A percentile compares a stretch with the other conserved stretches of the same genome.
Conservation (phyloP, 2,113 vertebrate species). For the Phyllostomus discolor region DNA sequence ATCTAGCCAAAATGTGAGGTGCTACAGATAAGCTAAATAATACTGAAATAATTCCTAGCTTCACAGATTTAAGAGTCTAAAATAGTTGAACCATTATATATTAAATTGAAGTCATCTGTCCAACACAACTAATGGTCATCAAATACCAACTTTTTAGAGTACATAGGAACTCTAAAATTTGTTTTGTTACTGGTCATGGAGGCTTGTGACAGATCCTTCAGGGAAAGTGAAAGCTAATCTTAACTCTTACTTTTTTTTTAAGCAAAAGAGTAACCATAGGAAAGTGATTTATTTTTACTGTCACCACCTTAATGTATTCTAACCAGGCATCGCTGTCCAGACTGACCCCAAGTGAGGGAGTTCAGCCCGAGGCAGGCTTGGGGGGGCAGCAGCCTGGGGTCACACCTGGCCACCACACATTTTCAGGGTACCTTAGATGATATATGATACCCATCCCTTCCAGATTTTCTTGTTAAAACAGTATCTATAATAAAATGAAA, state of each 20-base stretch:
- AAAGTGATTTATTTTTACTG: neutral
- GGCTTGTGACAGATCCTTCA: neutral
- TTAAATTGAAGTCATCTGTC: neutral
- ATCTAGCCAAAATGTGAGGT: neutral
- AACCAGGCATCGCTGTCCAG: neutral
- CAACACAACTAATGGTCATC: neutral
- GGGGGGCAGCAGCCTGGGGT: neutral
- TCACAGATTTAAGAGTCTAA: neutral
- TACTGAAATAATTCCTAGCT: neutral
- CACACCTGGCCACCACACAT: neutral
- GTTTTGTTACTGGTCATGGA: neutral
- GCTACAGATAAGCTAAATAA: neutral
- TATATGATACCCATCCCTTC: constrained; percentile 21
- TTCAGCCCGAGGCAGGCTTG: neutral
- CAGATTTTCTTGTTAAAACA: constrained; percentile 69
- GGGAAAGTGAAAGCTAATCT: neutral
- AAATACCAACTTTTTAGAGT: neutral
- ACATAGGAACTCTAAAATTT: neutral
- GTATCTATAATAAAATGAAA: constrained; percentile 75
- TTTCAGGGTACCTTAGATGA: neutral
- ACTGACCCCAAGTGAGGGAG: neutral
- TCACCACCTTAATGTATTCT: neutral
- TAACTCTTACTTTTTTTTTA: neutral
- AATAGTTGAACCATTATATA: neutral
- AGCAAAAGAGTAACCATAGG: neutral